phyloP scores from a whole-genome alignment of 2,797 vertebrate species.

The Poecilia picta region DNA sequence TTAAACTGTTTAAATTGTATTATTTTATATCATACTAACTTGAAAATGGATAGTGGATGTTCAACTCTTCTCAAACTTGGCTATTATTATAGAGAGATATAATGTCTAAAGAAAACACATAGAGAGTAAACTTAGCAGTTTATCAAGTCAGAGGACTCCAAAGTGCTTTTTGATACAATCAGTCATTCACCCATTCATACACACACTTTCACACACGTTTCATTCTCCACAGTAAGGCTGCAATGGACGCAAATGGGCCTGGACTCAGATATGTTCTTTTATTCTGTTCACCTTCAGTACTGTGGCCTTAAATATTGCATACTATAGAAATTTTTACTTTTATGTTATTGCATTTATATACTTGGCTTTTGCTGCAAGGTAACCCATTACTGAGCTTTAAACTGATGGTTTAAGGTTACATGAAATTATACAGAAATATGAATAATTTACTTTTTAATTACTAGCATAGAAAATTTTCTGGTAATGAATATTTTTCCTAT shows the following conservation, averaged over 20 bases:
- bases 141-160: no score
- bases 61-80: slow-evolving; percentile 33
- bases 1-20: slow-evolving; percentile 13
- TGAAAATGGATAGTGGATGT: slow-evolving; percentile 22
- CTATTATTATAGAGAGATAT: background rate
- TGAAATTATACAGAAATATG: background rate
- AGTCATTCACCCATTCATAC: background rate
- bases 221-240: background rate
- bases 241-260: background rate
- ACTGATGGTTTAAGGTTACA: background rate
- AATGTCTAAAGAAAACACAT: background rate
- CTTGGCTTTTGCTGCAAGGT: background rate
- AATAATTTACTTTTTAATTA: background rate
- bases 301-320: background rate
- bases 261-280: background rate
- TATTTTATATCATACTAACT: slow-evolving; percentile 4
- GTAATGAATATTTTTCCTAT: background rate
- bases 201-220: background rate
- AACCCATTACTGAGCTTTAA: background rate
- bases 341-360: background rate
- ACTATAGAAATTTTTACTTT: background rate
- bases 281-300: background rate
- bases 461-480: background rate
- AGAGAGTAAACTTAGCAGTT: no score
- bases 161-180: no score